Base-by-base conservation (phyloP, 2,888 invertebrate genomes). In the Cylloceria caligata region DNA sequence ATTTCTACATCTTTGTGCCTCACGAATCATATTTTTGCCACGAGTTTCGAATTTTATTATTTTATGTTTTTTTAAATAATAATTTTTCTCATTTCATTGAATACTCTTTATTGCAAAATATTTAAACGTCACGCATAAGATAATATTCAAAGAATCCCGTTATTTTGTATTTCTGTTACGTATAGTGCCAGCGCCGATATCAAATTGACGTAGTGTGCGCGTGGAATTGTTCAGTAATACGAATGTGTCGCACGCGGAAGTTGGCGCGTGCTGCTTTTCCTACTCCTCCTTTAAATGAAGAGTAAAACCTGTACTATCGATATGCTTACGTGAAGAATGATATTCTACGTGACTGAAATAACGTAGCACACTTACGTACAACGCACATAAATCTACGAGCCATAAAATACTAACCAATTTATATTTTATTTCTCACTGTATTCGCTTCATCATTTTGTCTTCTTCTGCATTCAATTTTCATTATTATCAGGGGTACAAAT, bases 281-380 rank as follows among this genome's bases (percentile, higher is more conserved):
- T 24, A 65, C 16, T 30, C n/a, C 27, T 45, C 13, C 27, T 27
- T 65, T 13, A 13, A n/a, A 36, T n/a, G 39, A 64, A 64, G 21
- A 13, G 34, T 24, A 30, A 21, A 16, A 24, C 4, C n/a, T n/a
- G 55, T 30, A n/a, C n/a, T 27, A 57, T 57, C 55, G 55, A n/a
- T 55, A 1, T 24, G 55, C 55, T 57, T 13, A n/a, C 30, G 55
- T 9, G 62, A 62, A 36, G 62, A 62, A 39, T 39, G 36, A 62
- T 62, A 62, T 62, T 39, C 34, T 62, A 62, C 62, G 62, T 62
- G 62, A 62, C 55, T 57, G 30, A 30, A 57, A 57, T 57, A 57
- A 3, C 55, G 30, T 3, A 27, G 6, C 30, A 19, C 36, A 21
- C 62, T 34, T 34, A 36, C 36, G 36, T 19, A n/a, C n/a, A 19